These are phyloP conservation scores for Lottia scabra DNA, from an alignment of 2,888 invertebrate species.

Conservation along the genomic window DNA sequence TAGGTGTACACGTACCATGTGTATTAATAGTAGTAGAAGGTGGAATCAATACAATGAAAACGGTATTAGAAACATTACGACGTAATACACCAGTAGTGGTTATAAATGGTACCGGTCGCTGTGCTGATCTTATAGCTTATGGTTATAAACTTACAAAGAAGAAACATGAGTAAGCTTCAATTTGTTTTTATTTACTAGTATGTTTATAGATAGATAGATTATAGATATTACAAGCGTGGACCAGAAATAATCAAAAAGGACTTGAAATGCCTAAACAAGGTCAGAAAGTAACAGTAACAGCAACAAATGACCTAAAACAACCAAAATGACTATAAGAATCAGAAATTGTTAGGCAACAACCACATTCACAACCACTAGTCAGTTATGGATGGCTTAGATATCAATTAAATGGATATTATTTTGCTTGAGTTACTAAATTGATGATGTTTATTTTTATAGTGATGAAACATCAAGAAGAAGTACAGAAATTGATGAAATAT, in stretches of 20 bases:
- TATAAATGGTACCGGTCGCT: slow-evolving; percentile 65
- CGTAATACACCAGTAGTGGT: slow-evolving; percentile 63
- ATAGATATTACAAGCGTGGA: too few species aligned
- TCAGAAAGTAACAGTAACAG: too few species aligned
- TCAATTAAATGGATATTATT: too few species aligned
- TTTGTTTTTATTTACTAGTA: background rate
- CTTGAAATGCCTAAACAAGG: too few species aligned
- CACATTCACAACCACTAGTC: too few species aligned
- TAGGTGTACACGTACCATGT: slow-evolving; percentile 76
- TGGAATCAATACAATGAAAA: slow-evolving; percentile 84
- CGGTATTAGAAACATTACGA: slow-evolving; percentile 53
- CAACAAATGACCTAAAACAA: too few species aligned
- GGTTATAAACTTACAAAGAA: slow-evolving; percentile 50
- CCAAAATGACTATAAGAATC: too few species aligned
- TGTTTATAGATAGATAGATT: too few species aligned
- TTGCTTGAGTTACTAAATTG: background rate
- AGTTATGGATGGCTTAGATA: too few species aligned
- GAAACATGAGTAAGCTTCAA: slow-evolving; percentile 33
- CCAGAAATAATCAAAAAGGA: too few species aligned
- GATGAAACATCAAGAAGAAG: slow-evolving; percentile 43
- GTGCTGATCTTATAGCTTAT: slow-evolving; percentile 64
- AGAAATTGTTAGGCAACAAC: too few species aligned
- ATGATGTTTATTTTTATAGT: slow-evolving; percentile 32
- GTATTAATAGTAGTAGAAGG: slow-evolving; percentile 98
- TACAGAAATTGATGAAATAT: slow-evolving; percentile 41